Base-by-base conservation (phyloP, 2,888 invertebrate genomes). In the Ophonus ardosiacus region DNA sequence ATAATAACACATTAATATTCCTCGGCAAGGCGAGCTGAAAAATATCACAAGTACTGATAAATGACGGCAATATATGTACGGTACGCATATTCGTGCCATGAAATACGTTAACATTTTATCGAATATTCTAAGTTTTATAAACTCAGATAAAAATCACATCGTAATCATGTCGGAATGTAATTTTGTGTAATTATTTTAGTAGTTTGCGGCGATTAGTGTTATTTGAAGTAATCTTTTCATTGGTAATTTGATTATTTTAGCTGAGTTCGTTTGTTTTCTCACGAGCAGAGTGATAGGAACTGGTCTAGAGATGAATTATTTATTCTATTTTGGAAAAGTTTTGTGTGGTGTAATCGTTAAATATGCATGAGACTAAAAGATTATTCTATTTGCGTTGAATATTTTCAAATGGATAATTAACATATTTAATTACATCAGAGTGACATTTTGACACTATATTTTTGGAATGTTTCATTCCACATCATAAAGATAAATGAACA, bases 121-220 rank as follows among this genome's bases (percentile, higher is more conserved):
- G 76, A 21, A 6, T 51, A 51, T 18, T 31, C 18, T 74, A 51
- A n/a, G 56, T 78, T 78, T 78, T 17, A 78, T 78, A 78, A 78
- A 56, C 51, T 76, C 5, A 4, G 57, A 78, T 57, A 78, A 56
- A 51, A 76, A 76, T 76, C 76, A 51, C 18, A 7, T 13, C 21
- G 57, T 43, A 43, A 43, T 74, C 68, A 31, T 38, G 68, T 68
- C 63, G 4, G 24, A 71, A 40, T 74, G n/a, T 43, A 43, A 78
- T 78, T 78, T 78, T 78, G 15, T 78, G 78, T 78, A 78, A 57
- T 74, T 51, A 74, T 74, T 74, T 74, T 18, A 43, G 78, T 78
- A 57, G 57, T 78, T 78, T 15, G 31, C 21, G 15, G 31, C 57
- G 78, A 78, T 78, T 56, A 74, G 71, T 43, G 71, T 43, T 40